These are phyloP conservation scores for Anoncus sp. DNA, from an alignment of 2,888 invertebrate genomes.

Conservation along the genomic window DNA sequence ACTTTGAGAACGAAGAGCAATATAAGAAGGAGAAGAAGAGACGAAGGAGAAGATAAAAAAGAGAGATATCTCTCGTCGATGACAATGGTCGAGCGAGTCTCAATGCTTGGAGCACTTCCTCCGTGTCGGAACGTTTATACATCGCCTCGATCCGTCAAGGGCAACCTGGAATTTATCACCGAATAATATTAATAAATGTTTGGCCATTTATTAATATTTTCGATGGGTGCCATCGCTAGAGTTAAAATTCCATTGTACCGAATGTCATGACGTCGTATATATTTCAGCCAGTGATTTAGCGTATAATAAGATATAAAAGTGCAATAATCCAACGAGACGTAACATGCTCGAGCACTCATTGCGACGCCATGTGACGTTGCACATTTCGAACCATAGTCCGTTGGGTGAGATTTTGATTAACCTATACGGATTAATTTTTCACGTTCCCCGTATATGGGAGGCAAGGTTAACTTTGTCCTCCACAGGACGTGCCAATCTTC, in stretches of 20 bases:
- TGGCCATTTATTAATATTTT: constrained; percentile 46
- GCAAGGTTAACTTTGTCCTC: constrained; percentile 3
- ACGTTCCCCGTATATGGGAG: constrained; percentile 15
- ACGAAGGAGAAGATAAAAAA: constrained; percentile 25
- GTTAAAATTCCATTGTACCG: constrained; percentile 54
- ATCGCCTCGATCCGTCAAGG: constrained; percentile 23
- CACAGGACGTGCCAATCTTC: constrained; percentile 32
- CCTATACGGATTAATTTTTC: not conserved
- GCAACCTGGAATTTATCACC: constrained; percentile 32
- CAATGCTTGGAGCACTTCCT: constrained; percentile 15
- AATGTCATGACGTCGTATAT: constrained; percentile 51
- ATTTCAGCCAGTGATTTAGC: constrained; percentile 56
- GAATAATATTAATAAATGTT: constrained; percentile 44
- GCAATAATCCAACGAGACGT: constrained; percentile 31
- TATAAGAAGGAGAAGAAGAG: no score
- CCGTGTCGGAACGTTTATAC: constrained; percentile 19
- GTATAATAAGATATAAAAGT: constrained; percentile 62
- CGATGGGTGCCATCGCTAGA: no score
- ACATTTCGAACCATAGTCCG: constrained; percentile 2
- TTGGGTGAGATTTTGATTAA: not conserved
- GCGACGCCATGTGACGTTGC: constrained; percentile 2
- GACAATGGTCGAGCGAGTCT: constrained; percentile 43
- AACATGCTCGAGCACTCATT: constrained; percentile 19
- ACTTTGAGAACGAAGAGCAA: no score
- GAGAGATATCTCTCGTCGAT: constrained; percentile 35